Base-by-base conservation (phyloP, 2,797 vertebrate species). In the Sebastiscus albofasciatus region DNA sequence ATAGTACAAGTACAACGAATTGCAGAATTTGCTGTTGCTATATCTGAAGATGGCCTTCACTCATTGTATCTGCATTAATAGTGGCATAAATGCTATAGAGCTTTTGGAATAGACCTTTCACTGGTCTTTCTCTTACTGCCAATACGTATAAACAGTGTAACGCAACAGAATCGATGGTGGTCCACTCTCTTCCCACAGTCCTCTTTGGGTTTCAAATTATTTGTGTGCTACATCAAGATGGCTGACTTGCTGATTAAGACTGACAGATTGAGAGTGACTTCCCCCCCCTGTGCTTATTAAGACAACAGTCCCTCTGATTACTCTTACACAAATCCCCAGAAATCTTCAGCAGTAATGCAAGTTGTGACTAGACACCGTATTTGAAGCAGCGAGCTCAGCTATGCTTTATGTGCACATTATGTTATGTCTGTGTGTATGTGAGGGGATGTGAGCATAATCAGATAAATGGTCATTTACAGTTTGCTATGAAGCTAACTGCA, bases 141-240 rank as follows among this genome's bases (percentile, higher is more conserved):
- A 56, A 22, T n/a, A 36, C 5, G 0, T 22, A 52, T 3, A n/a
- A 60, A 59, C 29, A 22, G 14, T 6, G 6, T 6, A 18, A 59
- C 31, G 18, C 20, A 46, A 39, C 39, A 55, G 26, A 77, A 33
- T 42, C 14, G 2, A 42, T 42, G 65, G 18, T 34, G 36, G n/a
- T 66, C 8, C 49, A 60, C 24, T 75, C 27, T 70, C 34, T 52
- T 20, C 9, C 22, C 33, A 54, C 34, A 49, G 27, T 61, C 31
- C 42, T 71, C 27, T 67, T 58, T 74, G 62, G 49, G 18, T 31
- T 81, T 54, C 87, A 18, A 90, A 91, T 87, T 60, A 90, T 93
- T 84, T 54, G 67, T 67, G 64, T 18, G 46, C 42, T 68, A 67
- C 62, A 75, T 80, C 16, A 68, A 33, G 55, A 80, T 33, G 81